Conservation (phyloP, 2,797 vertebrate species). For the Notolabrus celidotus region DNA sequence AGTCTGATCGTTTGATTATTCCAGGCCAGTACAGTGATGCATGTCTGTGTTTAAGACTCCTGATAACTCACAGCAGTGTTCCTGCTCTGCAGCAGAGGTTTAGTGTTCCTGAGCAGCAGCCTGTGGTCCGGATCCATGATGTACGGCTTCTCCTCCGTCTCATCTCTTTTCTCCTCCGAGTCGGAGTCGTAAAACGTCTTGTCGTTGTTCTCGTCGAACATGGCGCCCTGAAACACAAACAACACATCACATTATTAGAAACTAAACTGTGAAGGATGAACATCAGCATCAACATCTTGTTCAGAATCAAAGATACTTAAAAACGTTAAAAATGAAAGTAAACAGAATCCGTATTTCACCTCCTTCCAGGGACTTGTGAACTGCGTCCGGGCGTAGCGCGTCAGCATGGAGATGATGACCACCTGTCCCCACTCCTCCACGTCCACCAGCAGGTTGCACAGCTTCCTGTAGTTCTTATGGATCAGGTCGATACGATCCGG, state of each 20-base stretch:
- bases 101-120: constrained; percentile 94
- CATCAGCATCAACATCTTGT: no score
- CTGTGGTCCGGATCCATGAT: constrained; percentile 97
- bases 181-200: constrained; percentile 94
- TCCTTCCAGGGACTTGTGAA: constrained; percentile 94
- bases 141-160: constrained; percentile 80
- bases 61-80: constrained; percentile 93
- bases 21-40: no score
- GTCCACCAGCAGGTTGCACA: constrained; percentile 96
- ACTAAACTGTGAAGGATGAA: no score
- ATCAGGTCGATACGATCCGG: constrained; percentile 98
- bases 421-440: constrained; percentile 99
- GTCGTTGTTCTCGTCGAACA: constrained; percentile 86
- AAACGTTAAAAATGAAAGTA: no score
- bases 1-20: no score
- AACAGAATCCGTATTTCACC: constrained; percentile 83
- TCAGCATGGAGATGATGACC: constrained; percentile 98
- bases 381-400: constrained; percentile 95
- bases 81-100: constrained; percentile 95
- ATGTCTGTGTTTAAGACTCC: background rate
- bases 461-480: constrained; percentile 98
- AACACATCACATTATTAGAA: no score
- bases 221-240: constrained; percentile 81
- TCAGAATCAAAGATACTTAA: no score
- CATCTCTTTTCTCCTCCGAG: constrained; percentile 86